A percentile compares a stretch with the other conserved stretches of the same genome.
Evolutionary conservation across 2,888 invertebrate species (phyloP).

Genomic region (Drosophila mettleri): DNA sequence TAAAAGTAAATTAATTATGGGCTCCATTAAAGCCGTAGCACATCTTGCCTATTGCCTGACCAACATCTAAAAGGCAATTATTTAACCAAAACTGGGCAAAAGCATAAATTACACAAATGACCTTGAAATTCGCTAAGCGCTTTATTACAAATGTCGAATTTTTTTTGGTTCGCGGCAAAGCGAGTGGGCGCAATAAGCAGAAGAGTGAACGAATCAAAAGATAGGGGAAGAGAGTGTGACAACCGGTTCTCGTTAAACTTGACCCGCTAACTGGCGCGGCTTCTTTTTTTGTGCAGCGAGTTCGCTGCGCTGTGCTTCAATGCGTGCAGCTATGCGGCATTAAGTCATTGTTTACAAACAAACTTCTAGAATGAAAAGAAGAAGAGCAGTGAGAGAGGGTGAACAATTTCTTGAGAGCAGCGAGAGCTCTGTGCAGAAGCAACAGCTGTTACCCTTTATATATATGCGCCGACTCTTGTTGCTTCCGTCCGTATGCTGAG

Average conservation of each 20-base stretch:
- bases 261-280: conserved; percentile 42
- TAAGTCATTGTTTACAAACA: conserved; percentile 60
- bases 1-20: no score
- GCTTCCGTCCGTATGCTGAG: conserved; percentile 22
- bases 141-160: conserved; percentile 30
- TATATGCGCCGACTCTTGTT: neutral
- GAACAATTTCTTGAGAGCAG: neutral
- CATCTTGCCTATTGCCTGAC: conserved; percentile 36
- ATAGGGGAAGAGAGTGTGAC: conserved; percentile 5
- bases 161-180: conserved; percentile 18
- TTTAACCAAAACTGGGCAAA: conserved; percentile 18
- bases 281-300: conserved; percentile 5
- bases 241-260: conserved; percentile 63
- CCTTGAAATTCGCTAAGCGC: conserved; percentile 49
- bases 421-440: neutral
- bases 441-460: conserved; percentile 35
- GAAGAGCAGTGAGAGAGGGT: neutral
- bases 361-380: conserved; percentile 42
- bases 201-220: conserved; percentile 1
- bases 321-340: conserved; percentile 46
- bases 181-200: conserved; percentile 9
- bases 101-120: conserved; percentile 41
- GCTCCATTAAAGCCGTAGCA: conserved; percentile 23
- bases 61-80: conserved; percentile 33
- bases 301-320: conserved; percentile 15